A percentile compares a stretch with the other conserved stretches of the same genome.
phyloP scores from a whole-genome alignment of 2,888 invertebrate species.

The Tetragonula carbonaria region DNA sequence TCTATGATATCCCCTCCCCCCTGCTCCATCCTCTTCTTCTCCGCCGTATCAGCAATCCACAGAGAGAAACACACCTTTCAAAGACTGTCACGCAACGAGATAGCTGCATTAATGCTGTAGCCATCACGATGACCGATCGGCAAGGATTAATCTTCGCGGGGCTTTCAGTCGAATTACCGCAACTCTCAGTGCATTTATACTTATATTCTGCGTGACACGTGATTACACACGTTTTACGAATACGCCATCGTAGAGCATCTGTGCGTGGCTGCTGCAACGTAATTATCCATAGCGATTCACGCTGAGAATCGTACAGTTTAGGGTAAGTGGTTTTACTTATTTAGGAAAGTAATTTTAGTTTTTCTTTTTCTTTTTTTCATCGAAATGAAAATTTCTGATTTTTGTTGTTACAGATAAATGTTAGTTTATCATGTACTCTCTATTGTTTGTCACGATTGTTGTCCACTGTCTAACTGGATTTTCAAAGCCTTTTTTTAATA shows the following conservation, averaged over 20 bases:
- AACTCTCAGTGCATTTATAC: conserved; percentile 18
- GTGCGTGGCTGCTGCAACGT: background rate
- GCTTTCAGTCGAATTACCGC: conserved; percentile 41
- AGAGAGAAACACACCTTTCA: conserved; percentile 58
- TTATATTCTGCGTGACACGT: conserved; percentile 28
- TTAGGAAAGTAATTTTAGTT: no score
- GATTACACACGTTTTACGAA: conserved; percentile 17
- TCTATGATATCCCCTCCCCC: conserved; percentile 28
- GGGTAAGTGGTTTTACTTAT: no score
- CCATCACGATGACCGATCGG: conserved; percentile 50
- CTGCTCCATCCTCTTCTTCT: background rate
- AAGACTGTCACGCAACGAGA: conserved; percentile 60
- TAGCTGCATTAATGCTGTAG: conserved; percentile 62
- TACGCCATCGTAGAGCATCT: background rate
- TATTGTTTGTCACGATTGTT: no score
- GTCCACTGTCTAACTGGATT: no score
- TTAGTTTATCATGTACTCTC: no score
- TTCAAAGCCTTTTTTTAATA: no score
- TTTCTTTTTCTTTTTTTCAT: no score
- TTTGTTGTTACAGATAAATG: no score
- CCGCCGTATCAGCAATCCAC: conserved; percentile 44
- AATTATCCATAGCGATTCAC: background rate
- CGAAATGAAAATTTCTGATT: no score
- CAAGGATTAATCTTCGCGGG: conserved; percentile 61
- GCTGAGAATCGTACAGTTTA: no score